Conservation (phyloP, 2,888 invertebrate species). For the Agriopis leucophaearia region DNA sequence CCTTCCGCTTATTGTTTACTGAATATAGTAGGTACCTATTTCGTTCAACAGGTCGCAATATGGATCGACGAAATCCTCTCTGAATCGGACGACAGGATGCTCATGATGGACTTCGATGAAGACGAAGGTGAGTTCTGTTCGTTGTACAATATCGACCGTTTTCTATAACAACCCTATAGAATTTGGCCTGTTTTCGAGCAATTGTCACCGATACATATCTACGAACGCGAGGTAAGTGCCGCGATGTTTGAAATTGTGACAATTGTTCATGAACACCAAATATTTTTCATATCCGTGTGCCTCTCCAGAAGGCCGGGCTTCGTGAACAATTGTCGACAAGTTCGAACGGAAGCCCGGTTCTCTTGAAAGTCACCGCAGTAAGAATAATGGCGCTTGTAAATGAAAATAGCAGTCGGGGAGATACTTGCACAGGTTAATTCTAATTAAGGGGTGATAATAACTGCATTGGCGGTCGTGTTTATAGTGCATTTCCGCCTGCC, state of each 20-base stretch:
- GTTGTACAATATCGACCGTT: not conserved
- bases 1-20: too few species aligned
- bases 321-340: constrained; percentile 66
- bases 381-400: too few species aligned
- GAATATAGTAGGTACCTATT: not conserved
- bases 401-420: too few species aligned
- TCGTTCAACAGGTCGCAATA: constrained; percentile 66
- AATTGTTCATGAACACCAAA: constrained; percentile 60
- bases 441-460: too few species aligned
- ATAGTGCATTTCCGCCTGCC: too few species aligned
- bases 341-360: constrained; percentile 54
- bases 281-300: not conserved
- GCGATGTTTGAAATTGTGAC: constrained; percentile 63
- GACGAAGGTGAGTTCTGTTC: constrained; percentile 69
- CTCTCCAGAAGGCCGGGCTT: constrained; percentile 43
- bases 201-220: constrained; percentile 56
- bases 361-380: constrained; percentile 48
- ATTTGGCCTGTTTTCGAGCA: constrained; percentile 48
- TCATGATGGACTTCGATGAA: constrained; percentile 83
- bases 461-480: too few species aligned
- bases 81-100: constrained; percentile 80
- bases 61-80: constrained; percentile 80
- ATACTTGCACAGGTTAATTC: too few species aligned
- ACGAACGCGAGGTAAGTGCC: constrained; percentile 56
- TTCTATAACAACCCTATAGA: not conserved